Base-by-base conservation (phyloP, 2,113 vertebrate species). In the Orthonyx spaldingii region DNA sequence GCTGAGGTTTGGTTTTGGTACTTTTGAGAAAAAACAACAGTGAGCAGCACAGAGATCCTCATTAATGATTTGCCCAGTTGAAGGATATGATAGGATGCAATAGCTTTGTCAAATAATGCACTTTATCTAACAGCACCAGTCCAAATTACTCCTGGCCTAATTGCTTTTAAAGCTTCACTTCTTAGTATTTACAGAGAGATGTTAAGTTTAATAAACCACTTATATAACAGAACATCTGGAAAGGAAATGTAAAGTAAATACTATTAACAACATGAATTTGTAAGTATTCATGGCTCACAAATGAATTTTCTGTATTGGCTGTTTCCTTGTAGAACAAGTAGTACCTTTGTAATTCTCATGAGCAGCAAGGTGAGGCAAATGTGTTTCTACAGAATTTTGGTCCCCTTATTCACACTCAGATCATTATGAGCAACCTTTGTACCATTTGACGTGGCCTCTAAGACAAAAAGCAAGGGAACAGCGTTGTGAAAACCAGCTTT, bases 101-200 rank as follows among this genome's bases (percentile, higher is more conserved):
- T 0, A 71, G n/a, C 11, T 79, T 86, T 63, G 78, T 59, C 52
- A 75, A 74, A 56, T 33, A 61, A 41, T 4, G 4, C 2, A 3
- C 44, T 87, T 87, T 11, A 47, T 60, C 50, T 32, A 77, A 78
- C 16, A 80, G 49, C 32, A 63, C 11, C 30, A 77, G 28, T 55
- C 87, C 66, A 50, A 57, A 86, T 76, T 24, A 79, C 19, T 78
- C 56, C 56, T 41, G 85, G 87, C 59, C 28, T 90, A 39, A 49
- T 13, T 92, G 46, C 44, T 84, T 96, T 59, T 69, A 91, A 96
- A 91, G 26, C 33, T 97, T 35, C 88, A 60, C 14, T 79, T 81
- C 74, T 79, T 47, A 11, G 28, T 22, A 44, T 47, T 94, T 72
- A 77, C 27, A 69, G 20, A 55, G 16, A 55, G 21, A 71, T 16